Conservation (phyloP, 2,888 invertebrate species). For the Actias luna region DNA sequence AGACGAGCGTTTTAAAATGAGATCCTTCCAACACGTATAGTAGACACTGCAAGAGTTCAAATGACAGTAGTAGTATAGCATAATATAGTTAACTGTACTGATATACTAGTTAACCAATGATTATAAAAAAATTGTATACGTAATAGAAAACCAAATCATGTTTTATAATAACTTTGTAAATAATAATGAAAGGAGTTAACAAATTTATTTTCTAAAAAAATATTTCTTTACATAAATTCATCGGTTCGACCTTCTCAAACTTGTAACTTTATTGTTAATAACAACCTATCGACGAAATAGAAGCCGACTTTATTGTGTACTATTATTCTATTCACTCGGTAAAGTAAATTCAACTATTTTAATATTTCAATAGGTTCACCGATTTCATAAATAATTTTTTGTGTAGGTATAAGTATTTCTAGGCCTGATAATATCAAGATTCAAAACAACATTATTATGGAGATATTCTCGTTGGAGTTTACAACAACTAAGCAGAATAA, state of each 20-base stretch:
- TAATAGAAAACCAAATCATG: no score
- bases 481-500: background rate
- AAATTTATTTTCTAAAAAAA: background rate
- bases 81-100: no score
- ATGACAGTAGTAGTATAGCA: no score
- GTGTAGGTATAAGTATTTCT: background rate
- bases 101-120: no score
- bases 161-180: background rate
- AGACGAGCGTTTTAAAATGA: no score
- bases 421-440: background rate
- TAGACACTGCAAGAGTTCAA: no score
- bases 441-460: background rate
- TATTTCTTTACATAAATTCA: background rate
- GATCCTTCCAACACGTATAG: no score
- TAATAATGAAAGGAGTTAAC: background rate
- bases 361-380: background rate
- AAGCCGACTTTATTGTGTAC: background rate
- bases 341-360: constrained; percentile 6
- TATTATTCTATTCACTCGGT: background rate
- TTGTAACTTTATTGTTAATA: constrained; percentile 2
- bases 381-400: background rate
- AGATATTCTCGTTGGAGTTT: background rate
- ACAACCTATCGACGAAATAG: background rate
- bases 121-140: no score
- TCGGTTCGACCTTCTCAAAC: background rate